Conservation (phyloP, 2,888 invertebrate genomes). For the Drosophila emarginata region DNA sequence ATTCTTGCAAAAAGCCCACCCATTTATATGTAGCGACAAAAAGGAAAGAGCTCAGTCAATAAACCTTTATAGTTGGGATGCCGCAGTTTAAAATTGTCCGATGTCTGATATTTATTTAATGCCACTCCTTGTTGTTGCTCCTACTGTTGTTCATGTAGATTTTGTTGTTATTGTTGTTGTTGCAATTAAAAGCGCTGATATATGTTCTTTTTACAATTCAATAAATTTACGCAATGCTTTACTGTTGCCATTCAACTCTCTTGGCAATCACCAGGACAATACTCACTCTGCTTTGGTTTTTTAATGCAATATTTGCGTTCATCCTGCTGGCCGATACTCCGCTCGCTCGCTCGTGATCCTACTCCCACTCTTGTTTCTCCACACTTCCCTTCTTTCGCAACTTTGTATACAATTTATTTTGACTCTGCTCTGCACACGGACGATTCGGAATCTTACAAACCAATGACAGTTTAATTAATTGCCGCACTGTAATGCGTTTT, state of each 20-base stretch:
- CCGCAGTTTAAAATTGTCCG: slow-evolving; percentile 51
- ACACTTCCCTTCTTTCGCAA: slow-evolving; percentile 1
- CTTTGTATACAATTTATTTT: slow-evolving; percentile 63
- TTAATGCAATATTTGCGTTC: slow-evolving; percentile 44
- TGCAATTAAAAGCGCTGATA: slow-evolving; percentile 78
- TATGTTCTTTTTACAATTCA: slow-evolving; percentile 78
- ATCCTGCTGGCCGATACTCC: slow-evolving; percentile 15
- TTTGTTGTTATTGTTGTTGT: slow-evolving; percentile 50
- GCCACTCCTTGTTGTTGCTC: slow-evolving; percentile 30
- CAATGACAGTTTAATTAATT: slow-evolving; percentile 77
- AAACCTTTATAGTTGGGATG: slow-evolving; percentile 39
- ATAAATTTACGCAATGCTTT: slow-evolving; percentile 72
- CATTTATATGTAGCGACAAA: slow-evolving; percentile 35
- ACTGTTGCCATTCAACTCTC: slow-evolving; percentile 44
- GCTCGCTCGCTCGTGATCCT: not conserved
- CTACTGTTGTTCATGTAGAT: slow-evolving; percentile 43
- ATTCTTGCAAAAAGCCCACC: slow-evolving; percentile 22
- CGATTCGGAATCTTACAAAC: slow-evolving; percentile 75
- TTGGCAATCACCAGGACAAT: not conserved
- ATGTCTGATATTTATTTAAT: slow-evolving; percentile 56
- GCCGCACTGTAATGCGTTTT: slow-evolving; percentile 77
- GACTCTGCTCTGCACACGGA: slow-evolving; percentile 68
- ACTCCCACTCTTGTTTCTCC: not conserved
- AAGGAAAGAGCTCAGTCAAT: slow-evolving; percentile 50
- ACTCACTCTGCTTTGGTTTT: slow-evolving; percentile 15